Conservation (phyloP, 1,140 invertebrate species). For the Lasaia peninsularis region DNA sequence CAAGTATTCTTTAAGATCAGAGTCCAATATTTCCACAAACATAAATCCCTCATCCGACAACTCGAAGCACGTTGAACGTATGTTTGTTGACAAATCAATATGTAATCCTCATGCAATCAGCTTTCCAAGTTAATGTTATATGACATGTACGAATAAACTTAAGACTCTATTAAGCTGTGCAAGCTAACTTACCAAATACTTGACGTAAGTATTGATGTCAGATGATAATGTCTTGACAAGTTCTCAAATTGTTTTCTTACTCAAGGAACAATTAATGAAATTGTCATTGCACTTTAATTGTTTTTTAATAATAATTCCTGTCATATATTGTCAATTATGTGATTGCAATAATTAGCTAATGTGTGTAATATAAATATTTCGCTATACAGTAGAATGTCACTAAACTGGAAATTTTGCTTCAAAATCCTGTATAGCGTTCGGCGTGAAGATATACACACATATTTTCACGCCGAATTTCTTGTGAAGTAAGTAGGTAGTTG, state of each 20-base stretch:
- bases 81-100: no score
- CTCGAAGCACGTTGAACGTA: no score
- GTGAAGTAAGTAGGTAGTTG: no score
- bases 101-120: no score
- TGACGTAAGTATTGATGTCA: constrained; percentile 6
- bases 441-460: no score
- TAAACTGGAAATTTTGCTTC: background rate
- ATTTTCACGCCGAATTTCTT: no score
- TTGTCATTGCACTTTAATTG: background rate
- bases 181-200: constrained; percentile 1
- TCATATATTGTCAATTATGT: constrained; percentile 3
- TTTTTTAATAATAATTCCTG: background rate
- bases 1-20: no score
- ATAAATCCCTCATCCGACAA: no score
- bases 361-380: background rate
- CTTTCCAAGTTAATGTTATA: background rate
- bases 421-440: background rate
- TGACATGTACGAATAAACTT: background rate
- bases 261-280: constrained; percentile 1
- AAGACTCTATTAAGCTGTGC: background rate
- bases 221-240: background rate
- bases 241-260: constrained; percentile 1
- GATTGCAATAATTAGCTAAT: constrained; percentile 6
- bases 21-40: no score
- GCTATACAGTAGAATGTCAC: background rate